Conservation (phyloP, 1,140 invertebrate genomes). For the Heliothis subflexa region DNA sequence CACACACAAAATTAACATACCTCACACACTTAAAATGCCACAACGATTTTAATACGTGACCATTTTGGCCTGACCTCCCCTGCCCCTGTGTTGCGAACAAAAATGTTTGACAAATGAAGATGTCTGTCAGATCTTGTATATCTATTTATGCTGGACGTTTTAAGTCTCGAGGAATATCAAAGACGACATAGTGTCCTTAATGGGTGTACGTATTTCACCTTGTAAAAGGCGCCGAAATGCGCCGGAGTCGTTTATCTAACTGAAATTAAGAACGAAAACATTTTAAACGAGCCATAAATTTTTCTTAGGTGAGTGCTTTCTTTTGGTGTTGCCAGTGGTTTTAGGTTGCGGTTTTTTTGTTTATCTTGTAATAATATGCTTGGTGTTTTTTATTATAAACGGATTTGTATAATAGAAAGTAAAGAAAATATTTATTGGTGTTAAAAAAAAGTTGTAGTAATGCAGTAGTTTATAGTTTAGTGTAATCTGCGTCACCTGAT, state of each 20-base stretch:
- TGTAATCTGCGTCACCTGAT: no score
- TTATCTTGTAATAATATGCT: neutral
- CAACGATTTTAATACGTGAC: slow-evolving; percentile 54
- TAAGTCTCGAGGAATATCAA: slow-evolving; percentile 55
- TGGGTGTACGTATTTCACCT: slow-evolving; percentile 70
- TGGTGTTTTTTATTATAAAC: neutral
- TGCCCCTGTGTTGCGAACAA: neutral
- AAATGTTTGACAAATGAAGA: slow-evolving; percentile 30
- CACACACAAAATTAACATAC: slow-evolving; percentile 67
- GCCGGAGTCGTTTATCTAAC: slow-evolving; percentile 68
- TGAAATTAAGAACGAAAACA: slow-evolving; percentile 82
- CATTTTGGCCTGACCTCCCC: slow-evolving; percentile 57
- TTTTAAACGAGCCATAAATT: slow-evolving; percentile 79
- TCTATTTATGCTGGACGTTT: slow-evolving; percentile 56
- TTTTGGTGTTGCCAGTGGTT: slow-evolving; percentile 65
- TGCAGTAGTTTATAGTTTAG: no score
- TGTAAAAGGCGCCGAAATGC: slow-evolving; percentile 72
- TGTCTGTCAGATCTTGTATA: neutral
- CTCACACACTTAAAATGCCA: slow-evolving; percentile 68
- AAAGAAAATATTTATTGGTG: no score
- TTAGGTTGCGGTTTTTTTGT: slow-evolving; percentile 18
- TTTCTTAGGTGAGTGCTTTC: slow-evolving; percentile 62
- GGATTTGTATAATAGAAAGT: neutral
- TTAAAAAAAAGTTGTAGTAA: no score
- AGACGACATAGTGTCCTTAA: slow-evolving; percentile 61